Percentiles rank a stretch among this genome's conserved stretches.
phyloP scores from a whole-genome alignment of 1,140 invertebrate genomes.

The Plectrocnemia conspersa region DNA sequence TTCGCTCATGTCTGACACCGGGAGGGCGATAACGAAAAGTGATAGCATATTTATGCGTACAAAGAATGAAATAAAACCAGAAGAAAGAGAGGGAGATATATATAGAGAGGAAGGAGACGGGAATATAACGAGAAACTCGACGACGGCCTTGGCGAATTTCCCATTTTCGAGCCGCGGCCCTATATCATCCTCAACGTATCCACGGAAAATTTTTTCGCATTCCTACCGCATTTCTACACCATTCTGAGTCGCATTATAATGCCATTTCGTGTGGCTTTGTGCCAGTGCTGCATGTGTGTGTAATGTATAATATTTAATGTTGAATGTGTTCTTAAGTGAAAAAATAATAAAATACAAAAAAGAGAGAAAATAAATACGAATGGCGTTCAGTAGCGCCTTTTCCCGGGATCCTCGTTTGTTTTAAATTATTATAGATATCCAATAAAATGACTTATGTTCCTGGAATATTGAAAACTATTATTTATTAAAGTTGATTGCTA shows the following conservation, averaged over 20 bases:
- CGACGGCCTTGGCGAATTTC: slow-evolving; percentile 7
- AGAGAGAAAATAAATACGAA: too few species aligned
- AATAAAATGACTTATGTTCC: too few species aligned
- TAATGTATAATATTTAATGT: background rate
- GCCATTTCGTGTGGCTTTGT: slow-evolving; percentile 11
- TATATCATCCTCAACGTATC: slow-evolving; percentile 15
- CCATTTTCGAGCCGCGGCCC: slow-evolving; percentile 2
- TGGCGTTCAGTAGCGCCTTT: too few species aligned
- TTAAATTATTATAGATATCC: too few species aligned
- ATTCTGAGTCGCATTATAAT: slow-evolving; percentile 12
- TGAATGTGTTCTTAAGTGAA: background rate
- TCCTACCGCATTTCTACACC: background rate
- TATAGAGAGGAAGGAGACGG: too few species aligned
- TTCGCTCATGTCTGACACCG: slow-evolving; percentile 3
- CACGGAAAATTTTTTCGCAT: background rate
- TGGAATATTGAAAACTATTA: too few species aligned
- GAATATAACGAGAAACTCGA: slow-evolving; percentile 12
- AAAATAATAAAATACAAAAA: too few species aligned
- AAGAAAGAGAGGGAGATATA: too few species aligned
- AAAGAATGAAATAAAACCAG: slow-evolving; percentile 22
- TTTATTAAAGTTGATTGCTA: too few species aligned
- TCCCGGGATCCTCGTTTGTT: too few species aligned
- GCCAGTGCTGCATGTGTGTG: background rate
- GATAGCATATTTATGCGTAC: slow-evolving; percentile 23
- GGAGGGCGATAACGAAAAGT: slow-evolving; percentile 21